A percentile compares a stretch with the other conserved stretches of the same genome.
These are phyloP conservation scores for Drosophila truncata DNA, from an alignment of 1,140 invertebrate species.

Conservation along the genomic window DNA sequence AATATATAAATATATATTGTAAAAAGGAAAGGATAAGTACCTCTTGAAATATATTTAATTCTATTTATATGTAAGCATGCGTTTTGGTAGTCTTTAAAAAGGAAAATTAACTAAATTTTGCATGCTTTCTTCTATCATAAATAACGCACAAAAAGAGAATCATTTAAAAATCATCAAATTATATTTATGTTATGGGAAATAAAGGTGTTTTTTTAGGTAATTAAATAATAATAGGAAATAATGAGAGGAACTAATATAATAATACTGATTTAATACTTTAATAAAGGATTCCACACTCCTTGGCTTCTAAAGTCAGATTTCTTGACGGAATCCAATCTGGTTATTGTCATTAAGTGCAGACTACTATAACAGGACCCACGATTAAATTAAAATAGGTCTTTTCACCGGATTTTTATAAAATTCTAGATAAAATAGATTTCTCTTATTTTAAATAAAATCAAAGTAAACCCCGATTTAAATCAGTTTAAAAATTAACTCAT, in stretches of 20 bases:
- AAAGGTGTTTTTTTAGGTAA: neutral
- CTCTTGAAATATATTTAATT: neutral
- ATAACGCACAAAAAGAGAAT: neutral
- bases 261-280: too few species aligned
- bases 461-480: neutral
- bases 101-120: neutral
- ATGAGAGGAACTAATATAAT: too few species aligned
- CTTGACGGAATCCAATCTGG: too few species aligned
- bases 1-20: constrained; percentile 12
- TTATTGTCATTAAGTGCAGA: too few species aligned
- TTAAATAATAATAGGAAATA: too few species aligned
- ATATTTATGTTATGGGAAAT: neutral
- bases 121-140: constrained; percentile 13
- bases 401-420: too few species aligned
- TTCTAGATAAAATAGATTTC: neutral
- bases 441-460: too few species aligned
- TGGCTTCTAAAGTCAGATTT: too few species aligned
- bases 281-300: too few species aligned
- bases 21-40: constrained; percentile 30
- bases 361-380: too few species aligned
- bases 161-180: neutral
- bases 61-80: constrained; percentile 19
- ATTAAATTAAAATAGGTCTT: too few species aligned
- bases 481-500: neutral
- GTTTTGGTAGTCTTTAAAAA: constrained; percentile 6